phyloP scores from a whole-genome alignment of 1,140 invertebrate genomes.

The Wasmannia auropunctata region DNA sequence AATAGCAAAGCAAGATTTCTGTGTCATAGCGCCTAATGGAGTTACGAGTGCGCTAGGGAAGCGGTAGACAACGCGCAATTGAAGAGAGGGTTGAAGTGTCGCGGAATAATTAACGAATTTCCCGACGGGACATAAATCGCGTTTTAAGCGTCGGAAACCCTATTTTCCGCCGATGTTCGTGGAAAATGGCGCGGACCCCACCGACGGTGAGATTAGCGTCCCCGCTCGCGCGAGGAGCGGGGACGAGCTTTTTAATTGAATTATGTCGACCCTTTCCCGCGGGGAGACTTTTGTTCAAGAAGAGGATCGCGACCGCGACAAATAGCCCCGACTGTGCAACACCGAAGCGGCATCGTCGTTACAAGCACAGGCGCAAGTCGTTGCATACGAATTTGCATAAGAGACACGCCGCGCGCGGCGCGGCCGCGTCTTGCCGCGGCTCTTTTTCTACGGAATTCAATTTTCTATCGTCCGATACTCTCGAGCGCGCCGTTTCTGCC shows the following conservation, averaged over 20 bases:
- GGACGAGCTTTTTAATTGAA: slow-evolving; percentile 46
- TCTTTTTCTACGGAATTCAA: slow-evolving; percentile 63
- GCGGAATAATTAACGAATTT: slow-evolving; percentile 67
- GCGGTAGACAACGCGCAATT: slow-evolving; percentile 38
- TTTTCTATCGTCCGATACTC: slow-evolving; percentile 64
- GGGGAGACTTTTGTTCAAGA: not conserved
- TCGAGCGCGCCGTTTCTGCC: slow-evolving; percentile 44
- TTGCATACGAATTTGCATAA: slow-evolving; percentile 61
- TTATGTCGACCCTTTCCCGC: slow-evolving; percentile 15
- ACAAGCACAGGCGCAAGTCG: slow-evolving; percentile 29
- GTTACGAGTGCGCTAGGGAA: slow-evolving; percentile 14
- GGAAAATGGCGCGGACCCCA: slow-evolving; percentile 21
- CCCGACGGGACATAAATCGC: slow-evolving; percentile 56
- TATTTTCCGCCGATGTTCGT: slow-evolving; percentile 41
- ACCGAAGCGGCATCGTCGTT: not conserved
- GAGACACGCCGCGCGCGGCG: slow-evolving; percentile 30
- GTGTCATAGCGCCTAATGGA: slow-evolving; percentile 32
- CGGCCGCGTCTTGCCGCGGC: not conserved
- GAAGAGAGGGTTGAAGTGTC: slow-evolving; percentile 39
- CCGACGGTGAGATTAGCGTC: slow-evolving; percentile 24
- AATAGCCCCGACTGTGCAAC: not conserved
- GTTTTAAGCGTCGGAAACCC: slow-evolving; percentile 61
- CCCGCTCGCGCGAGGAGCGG: not conserved
- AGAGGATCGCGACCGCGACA: slow-evolving; percentile 2
- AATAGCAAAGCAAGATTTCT: slow-evolving; percentile 49